Conservation (phyloP, 1,140 invertebrate species). For the Ruditapes philippinarum region DNA sequence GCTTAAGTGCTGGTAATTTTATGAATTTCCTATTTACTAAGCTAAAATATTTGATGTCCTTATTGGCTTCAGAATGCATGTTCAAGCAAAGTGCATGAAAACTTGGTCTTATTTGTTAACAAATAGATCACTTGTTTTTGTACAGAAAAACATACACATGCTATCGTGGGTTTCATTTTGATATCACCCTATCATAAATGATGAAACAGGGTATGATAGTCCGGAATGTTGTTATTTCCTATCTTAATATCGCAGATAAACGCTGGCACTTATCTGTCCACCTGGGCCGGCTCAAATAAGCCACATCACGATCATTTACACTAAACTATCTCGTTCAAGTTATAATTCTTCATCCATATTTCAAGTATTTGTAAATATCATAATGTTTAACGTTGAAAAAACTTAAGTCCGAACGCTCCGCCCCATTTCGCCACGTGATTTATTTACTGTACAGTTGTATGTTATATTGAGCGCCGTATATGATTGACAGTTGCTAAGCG, state of each 20-base stretch:
- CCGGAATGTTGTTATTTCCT: background rate
- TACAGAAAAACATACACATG: no score
- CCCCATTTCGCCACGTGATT: conserved; percentile 15
- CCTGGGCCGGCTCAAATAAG: conserved; percentile 31
- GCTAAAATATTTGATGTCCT: no score
- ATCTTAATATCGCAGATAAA: conserved; percentile 7
- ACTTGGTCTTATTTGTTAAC: no score
- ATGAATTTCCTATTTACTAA: no score
- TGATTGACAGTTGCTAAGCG: conserved; percentile 52
- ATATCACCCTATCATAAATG: background rate
- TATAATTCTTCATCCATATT: conserved; percentile 14
- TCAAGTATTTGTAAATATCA: conserved; percentile 54
- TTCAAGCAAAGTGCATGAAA: no score
- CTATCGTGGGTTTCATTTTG: no score
- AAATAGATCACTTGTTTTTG: no score
- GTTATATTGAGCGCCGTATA: background rate
- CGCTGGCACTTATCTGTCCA: conserved; percentile 32
- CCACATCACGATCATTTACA: conserved; percentile 5
- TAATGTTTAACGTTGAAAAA: background rate
- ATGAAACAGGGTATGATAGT: background rate
- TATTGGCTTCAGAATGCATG: no score
- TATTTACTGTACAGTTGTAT: background rate
- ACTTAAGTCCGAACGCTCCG: conserved; percentile 1
- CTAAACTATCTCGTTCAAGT: conserved; percentile 13
- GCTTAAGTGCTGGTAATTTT: no score